phyloP scores from a whole-genome alignment of 1,140 invertebrate genomes.

The Bombus soroeensis region DNA sequence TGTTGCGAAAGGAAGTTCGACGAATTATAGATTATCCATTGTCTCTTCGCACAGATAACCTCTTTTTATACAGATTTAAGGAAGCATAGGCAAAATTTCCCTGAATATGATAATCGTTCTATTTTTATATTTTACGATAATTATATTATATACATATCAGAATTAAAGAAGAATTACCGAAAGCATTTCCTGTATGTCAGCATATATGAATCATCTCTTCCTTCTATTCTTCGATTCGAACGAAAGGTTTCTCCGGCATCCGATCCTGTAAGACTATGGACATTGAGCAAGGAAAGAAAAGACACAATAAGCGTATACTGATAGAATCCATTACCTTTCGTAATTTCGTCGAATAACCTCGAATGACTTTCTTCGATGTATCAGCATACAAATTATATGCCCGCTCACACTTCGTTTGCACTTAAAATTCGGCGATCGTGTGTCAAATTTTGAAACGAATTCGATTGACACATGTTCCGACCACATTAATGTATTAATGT shows the following conservation, averaged over 20 bases:
- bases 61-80: background rate
- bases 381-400: slow-evolving; percentile 39
- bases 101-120: no score
- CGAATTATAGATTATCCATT: background rate
- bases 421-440: slow-evolving; percentile 32
- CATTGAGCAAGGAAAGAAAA: slow-evolving; percentile 15
- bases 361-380: slow-evolving; percentile 50
- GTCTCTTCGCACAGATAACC: background rate
- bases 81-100: background rate
- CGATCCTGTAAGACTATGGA: slow-evolving; percentile 2
- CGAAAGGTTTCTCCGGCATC: no score
- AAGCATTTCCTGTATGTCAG: no score
- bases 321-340: slow-evolving; percentile 20
- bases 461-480: background rate
- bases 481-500: background rate
- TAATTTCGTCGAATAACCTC: slow-evolving; percentile 58
- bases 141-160: no score
- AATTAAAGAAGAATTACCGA: no score
- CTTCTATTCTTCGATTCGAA: no score
- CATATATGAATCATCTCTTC: no score
- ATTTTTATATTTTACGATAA: no score
- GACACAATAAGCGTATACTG: background rate
- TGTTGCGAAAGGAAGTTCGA: background rate
- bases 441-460: background rate
- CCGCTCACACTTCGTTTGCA: slow-evolving; percentile 23